Base-by-base conservation (phyloP, 37 sponge, comb jelly and placozoan genomes). In the Bolinopsis microptera region DNA sequence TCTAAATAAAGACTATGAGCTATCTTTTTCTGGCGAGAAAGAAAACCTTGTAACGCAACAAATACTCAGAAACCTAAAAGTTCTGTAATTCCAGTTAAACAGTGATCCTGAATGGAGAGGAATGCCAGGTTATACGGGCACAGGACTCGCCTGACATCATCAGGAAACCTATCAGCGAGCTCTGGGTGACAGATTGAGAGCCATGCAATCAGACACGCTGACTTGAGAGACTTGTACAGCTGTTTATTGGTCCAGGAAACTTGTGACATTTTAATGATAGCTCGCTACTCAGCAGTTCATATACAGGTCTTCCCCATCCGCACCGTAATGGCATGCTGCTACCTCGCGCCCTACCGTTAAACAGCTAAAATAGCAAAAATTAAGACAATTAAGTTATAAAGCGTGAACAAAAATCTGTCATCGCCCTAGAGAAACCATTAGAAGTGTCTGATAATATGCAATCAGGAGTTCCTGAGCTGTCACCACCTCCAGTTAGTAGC, bases 351-450 rank as follows among this genome's bases (percentile, higher is more conserved):
- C 61, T 48, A 13, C 13, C 61, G 61, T 48, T 48, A 48, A 48
- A 48, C 61, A 48, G 5, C 61, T 48, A 48, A 48, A 48, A 48
- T 48, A 48, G 5, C 61, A 48, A 48, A 48, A 48, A 48, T 48
- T 48, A 48, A 48, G 61, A 48, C 61, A 48, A 48, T 48, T 48
- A 48, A 48, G 61, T 48, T 48, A 48, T 48, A 48, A 48, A 72
- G 74, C 74, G 74, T 72, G 74, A 72, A 72, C 74, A 30, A 72
- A 72, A 72, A 72, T 24, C 74, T 72, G 74, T 72, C 74, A 72
- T 72, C 74, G 18, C 74, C 61, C 61, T 5, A 48, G 61, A 5
- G 61, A 48, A 48, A 48, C 61, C 61, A 48, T 48, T 48, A 48
- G 61, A 48, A 48, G 61, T 48, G 61, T 48, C 61, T 48, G 61